Conservation (phyloP, 2,888 invertebrate genomes). For the Serrognathus titanus region DNA sequence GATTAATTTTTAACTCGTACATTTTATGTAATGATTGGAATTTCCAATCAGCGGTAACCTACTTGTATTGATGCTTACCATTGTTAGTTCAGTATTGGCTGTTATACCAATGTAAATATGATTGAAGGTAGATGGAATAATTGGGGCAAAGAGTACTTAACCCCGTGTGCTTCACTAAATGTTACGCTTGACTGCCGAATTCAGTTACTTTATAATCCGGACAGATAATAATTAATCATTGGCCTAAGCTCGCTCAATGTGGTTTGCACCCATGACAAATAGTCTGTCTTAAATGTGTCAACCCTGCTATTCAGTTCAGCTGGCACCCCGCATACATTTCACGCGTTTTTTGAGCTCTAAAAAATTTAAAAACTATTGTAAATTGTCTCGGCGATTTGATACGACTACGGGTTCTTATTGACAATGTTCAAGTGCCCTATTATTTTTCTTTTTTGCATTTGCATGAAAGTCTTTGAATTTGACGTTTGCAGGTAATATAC, state of each 20-base stretch:
- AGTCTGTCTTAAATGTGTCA: conserved; percentile 45
- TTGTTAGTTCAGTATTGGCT: too few species aligned
- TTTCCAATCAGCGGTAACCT: too few species aligned
- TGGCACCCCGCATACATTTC: conserved; percentile 26
- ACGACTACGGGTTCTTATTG: conserved; percentile 30
- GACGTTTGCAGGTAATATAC: conserved; percentile 15
- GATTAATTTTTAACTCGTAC: too few species aligned
- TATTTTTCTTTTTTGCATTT: conserved; percentile 18
- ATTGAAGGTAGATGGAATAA: too few species aligned
- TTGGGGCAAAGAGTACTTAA: conserved; percentile 33
- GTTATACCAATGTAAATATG: too few species aligned
- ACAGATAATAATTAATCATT: conserved; percentile 43
- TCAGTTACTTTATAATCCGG: conserved; percentile 41
- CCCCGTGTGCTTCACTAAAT: conserved; percentile 38
- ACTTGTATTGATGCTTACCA: too few species aligned
- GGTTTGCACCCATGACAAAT: conserved; percentile 45
- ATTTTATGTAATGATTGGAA: too few species aligned
- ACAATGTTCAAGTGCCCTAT: conserved; percentile 31
- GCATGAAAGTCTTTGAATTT: conserved; percentile 28
- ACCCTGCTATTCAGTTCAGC: conserved; percentile 35
- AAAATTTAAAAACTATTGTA: conserved; percentile 40
- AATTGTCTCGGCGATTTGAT: conserved; percentile 38
- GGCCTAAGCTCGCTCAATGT: conserved; percentile 35
- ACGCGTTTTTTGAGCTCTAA: conserved; percentile 31
- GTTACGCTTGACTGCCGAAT: conserved; percentile 36